Conservation (phyloP, 1,140 invertebrate species). For the Penaeus vannamei region DNA sequence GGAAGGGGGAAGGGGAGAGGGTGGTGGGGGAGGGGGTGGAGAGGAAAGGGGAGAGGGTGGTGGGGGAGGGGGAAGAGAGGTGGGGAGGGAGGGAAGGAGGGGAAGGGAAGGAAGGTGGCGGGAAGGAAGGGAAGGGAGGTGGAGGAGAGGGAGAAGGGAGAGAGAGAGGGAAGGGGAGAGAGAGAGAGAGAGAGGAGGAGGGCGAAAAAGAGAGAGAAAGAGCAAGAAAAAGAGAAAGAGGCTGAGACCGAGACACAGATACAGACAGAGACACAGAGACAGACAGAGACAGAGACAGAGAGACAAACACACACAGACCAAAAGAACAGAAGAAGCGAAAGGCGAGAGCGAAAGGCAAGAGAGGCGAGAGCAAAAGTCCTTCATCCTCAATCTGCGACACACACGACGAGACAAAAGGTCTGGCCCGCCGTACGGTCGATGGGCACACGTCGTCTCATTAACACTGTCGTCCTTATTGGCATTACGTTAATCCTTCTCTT, state of each 20-base stretch:
- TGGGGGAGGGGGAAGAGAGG: no score
- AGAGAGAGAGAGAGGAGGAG: background rate
- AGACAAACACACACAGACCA: background rate
- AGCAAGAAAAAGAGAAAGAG: no score
- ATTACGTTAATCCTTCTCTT: conserved; percentile 8
- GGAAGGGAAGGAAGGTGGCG: no score
- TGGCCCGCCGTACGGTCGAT: conserved; percentile 10
- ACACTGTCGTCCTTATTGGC: conserved; percentile 34
- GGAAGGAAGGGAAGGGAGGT: no score
- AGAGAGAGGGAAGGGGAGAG: background rate
- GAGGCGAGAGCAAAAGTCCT: background rate
- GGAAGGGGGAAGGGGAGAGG: no score
- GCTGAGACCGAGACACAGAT: background rate
- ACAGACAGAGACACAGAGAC: background rate
- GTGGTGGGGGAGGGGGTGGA: no score
- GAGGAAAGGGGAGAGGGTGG: no score
- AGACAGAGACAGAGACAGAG: background rate
- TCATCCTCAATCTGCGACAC: background rate
- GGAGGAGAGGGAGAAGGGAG: no score
- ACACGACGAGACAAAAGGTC: conserved; percentile 17
- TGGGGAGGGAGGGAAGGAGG: no score
- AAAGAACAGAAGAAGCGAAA: background rate
- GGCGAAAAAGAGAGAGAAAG: background rate
- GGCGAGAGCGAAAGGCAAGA: no score
- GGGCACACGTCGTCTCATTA: conserved; percentile 23